Evolutionary conservation across 2,888 invertebrate species (phyloP).

Genomic region (Aporophyla nigra): DNA sequence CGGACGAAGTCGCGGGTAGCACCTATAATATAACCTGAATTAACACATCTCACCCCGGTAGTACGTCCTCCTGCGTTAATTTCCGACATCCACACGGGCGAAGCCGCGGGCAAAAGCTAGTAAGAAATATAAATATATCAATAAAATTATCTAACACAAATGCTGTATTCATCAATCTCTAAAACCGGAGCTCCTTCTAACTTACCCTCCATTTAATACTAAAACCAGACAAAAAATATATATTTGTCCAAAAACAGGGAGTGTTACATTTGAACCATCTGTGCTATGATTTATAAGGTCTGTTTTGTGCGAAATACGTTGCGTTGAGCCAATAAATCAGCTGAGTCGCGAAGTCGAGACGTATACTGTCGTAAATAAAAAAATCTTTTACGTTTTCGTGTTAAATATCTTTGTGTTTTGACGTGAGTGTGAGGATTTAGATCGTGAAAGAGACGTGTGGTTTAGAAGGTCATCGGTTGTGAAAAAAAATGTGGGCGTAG

Average conservation of each 20-base stretch:
- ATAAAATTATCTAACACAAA: neutral
- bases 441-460: neutral
- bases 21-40: too few species aligned
- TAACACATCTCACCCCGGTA: too few species aligned
- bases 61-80: too few species aligned
- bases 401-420: constrained; percentile 58
- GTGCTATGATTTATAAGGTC: constrained; percentile 79
- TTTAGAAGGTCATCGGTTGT: constrained; percentile 1
- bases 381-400: constrained; percentile 63
- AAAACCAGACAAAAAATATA: constrained; percentile 53
- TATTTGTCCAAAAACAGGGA: constrained; percentile 69
- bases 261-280: constrained; percentile 77
- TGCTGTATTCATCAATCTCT: neutral
- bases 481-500: neutral
- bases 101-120: too few species aligned
- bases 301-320: constrained; percentile 74
- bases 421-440: constrained; percentile 26
- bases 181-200: neutral
- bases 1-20: too few species aligned
- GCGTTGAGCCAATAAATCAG: constrained; percentile 73
- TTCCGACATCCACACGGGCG: too few species aligned
- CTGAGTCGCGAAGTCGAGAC: constrained; percentile 65
- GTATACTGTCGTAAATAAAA: constrained; percentile 72
- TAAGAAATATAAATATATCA: neutral
- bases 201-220: constrained; percentile 27